Evolutionary conservation across 2,797 vertebrate species (phyloP).

Genomic region (Lagocephalus sceleratus): DNA sequence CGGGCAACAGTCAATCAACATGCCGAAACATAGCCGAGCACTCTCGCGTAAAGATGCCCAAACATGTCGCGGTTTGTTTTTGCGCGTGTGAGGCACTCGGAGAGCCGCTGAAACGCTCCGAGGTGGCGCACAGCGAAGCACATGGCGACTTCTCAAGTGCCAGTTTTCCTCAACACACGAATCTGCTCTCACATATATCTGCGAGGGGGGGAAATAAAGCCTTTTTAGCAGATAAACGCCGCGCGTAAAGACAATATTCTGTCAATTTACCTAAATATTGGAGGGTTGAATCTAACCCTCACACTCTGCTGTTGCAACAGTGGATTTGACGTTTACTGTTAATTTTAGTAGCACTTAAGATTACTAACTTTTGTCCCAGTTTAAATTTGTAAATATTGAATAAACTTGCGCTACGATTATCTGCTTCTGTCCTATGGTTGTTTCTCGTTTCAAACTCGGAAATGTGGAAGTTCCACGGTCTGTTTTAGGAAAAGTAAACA

Average conservation of each 20-base stretch:
- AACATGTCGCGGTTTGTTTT: constrained; percentile 11
- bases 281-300: constrained; percentile 5
- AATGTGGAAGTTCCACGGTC: constrained; percentile 13
- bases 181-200: constrained; percentile 1
- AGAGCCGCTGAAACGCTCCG: constrained; percentile 11
- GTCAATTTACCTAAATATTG: constrained; percentile 8
- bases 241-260: constrained; percentile 44
- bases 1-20: constrained; percentile 34
- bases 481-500: constrained; percentile 29
- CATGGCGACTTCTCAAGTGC: constrained; percentile 32
- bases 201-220: neutral
- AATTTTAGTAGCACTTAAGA: constrained; percentile 24
- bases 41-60: constrained; percentile 25
- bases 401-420: neutral
- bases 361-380: neutral
- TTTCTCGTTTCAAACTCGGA: constrained; percentile 17
- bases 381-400: too few relatives aligned
- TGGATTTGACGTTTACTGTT: constrained; percentile 10
- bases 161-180: constrained; percentile 40
- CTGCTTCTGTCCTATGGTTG: constrained; percentile 38
- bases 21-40: constrained; percentile 40
- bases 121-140: constrained; percentile 14
- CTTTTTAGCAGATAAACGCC: neutral
- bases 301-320: constrained; percentile 18
- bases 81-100: constrained; percentile 1